phyloP scores from a whole-genome alignment of 92 coral and sea anemone genomes.

The Pocillopora grandis region DNA sequence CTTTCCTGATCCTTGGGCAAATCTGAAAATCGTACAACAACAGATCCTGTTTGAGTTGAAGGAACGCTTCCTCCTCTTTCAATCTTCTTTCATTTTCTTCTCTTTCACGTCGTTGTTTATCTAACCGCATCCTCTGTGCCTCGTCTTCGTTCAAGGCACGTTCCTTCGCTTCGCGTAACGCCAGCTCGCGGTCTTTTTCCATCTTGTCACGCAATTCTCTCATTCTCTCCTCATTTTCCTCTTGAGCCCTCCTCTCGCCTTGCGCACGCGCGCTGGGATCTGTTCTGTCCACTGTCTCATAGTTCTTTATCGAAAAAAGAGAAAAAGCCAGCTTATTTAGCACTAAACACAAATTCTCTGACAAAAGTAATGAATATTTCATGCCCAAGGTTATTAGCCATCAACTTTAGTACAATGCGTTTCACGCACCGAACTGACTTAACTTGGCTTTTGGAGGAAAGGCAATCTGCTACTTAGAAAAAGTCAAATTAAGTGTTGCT shows the following conservation, averaged over 20 bases:
- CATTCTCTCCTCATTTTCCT: conserved; percentile 53
- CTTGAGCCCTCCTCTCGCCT: conserved; percentile 54
- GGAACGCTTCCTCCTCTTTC: conserved; percentile 26
- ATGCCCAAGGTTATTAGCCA: too few species aligned
- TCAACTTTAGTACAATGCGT: too few species aligned
- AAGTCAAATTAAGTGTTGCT: too few species aligned
- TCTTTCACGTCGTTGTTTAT: conserved; percentile 15
- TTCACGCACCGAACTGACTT: too few species aligned
- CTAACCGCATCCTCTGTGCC: conserved; percentile 17
- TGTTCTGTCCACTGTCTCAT: conserved; percentile 62
- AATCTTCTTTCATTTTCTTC: conserved; percentile 48
- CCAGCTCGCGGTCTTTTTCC: conserved; percentile 22
- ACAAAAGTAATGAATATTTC: too few species aligned
- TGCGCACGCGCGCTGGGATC: conserved; percentile 47
- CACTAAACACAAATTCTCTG: too few species aligned
- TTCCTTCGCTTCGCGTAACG: conserved; percentile 38
- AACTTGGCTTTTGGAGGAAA: too few species aligned
- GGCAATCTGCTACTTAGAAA: too few species aligned
- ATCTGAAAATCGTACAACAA: conserved; percentile 64
- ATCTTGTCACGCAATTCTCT: conserved; percentile 39
- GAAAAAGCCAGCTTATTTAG: not conserved
- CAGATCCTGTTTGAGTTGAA: conserved; percentile 40
- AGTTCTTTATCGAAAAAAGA: conserved; percentile 18
- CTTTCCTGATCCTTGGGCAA: conserved; percentile 36
- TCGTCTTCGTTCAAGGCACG: conserved; percentile 14